Base-by-base conservation (phyloP, 2,888 invertebrate species). In the Drosophila atroscutellata region DNA sequence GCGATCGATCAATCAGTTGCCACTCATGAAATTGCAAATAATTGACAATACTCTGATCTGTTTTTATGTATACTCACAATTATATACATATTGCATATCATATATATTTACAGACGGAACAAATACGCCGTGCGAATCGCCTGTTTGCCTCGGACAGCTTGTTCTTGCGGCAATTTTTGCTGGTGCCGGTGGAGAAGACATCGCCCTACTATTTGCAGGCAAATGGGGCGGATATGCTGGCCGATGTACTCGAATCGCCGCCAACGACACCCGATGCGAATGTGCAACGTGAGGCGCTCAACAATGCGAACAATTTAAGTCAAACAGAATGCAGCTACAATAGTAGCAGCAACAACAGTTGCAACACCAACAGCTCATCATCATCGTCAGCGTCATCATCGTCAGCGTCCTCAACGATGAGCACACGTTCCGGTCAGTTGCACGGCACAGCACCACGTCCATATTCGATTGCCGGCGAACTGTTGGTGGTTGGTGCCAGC, bases 81-180 rank as follows among this genome's bases (percentile, higher is more conserved):
- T 47, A 28, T 37, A 7, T 57, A n/a, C 45, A 20, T 47, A 24
- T 20, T n/a, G 34, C 11, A 32, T 36, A 18, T 64, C 28, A 3
- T 65, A 54, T 51, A 52, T 28, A 57, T 77, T 77, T 56, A 37
- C 94, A 98, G 98, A 98, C 97, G 93, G 98, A 98, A 94, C 97
- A 98, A 94, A 97, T 99, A 91, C 95, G 98, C 89, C 95, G 98
- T 90, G 96, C 96, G 67, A 99, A 99, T 93, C 96, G 97, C 89
- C 94, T 99, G 74, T 99, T 98, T 95, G 97, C 98, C 39, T 96
- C 97, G 62, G 98, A 99, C 93, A 98, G 98, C 94, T 95, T 98
- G 92, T 98, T 98, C 94, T 94, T 98, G 90, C 95, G 98, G 82
- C 97, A 98, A 93, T 96, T 95, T 93, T 94, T 99, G 86, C 94